A percentile compares a stretch with the other conserved stretches of the same genome.
Conservation (phyloP, 1,140 invertebrate genomes). For the Bradysia coprophila region DNA sequence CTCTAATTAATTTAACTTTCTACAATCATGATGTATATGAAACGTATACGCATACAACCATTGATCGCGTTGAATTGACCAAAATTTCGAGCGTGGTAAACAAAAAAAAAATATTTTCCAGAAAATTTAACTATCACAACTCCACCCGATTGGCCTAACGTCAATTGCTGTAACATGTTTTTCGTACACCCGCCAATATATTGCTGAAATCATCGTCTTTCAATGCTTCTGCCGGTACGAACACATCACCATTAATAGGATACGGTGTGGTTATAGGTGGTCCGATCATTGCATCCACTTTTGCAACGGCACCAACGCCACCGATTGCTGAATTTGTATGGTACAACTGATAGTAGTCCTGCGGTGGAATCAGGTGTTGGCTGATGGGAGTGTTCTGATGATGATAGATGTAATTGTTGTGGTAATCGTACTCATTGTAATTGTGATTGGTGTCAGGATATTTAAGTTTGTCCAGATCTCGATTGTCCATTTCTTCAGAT, state of each 20-base stretch:
- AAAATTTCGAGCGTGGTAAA: too few relatives aligned
- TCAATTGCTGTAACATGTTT: conserved; percentile 73
- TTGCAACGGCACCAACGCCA: conserved; percentile 6
- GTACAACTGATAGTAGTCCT: conserved; percentile 4
- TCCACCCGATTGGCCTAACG: too few relatives aligned
- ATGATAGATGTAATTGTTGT: conserved; percentile 24
- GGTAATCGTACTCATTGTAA: conserved; percentile 31
- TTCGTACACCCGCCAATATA: conserved; percentile 63
- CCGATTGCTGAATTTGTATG: neutral
- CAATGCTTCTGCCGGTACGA: conserved; percentile 27
- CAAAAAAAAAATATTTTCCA: too few relatives aligned
- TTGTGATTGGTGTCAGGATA: conserved; percentile 29
- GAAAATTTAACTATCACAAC: too few relatives aligned
- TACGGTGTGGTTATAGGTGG: conserved; percentile 5
- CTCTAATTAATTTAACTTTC: too few relatives aligned
- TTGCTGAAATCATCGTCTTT: conserved; percentile 73
- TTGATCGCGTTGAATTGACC: too few relatives aligned
- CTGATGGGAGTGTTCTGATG: conserved; percentile 21
- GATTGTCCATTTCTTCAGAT: conserved; percentile 29
- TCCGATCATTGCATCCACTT: conserved; percentile 7
- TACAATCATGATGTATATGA: too few relatives aligned
- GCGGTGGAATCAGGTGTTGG: conserved; percentile 1
- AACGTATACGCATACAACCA: too few relatives aligned
- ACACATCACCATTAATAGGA: conserved; percentile 10
- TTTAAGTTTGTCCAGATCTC: conserved; percentile 45